Percentiles rank a stretch among this genome's conserved stretches.
phyloP scores from a whole-genome alignment of 35 echinoderm and acorn worm genomes.

The Ophioderma brevispina region DNA sequence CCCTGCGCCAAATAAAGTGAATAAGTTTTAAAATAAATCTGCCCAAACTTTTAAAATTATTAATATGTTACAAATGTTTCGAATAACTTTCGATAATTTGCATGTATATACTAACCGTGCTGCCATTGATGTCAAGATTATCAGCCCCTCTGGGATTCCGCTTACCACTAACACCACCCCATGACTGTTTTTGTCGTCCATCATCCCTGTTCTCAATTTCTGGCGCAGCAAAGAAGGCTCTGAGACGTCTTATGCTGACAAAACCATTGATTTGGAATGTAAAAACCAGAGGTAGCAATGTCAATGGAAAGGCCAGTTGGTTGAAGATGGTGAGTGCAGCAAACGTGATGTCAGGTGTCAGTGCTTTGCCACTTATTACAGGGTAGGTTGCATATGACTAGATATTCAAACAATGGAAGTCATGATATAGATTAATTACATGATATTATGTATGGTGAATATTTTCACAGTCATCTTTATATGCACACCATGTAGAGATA shows the following conservation, averaged over 20 bases:
- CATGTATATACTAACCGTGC: neutral
- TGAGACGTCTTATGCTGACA: slow-evolving; percentile 38
- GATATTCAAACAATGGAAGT: too few relatives aligned
- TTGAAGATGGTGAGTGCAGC: slow-evolving; percentile 50
- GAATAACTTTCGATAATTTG: too few relatives aligned
- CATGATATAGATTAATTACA: too few relatives aligned
- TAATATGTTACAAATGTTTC: too few relatives aligned
- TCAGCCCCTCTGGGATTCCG: neutral
- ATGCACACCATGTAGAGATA: too few relatives aligned
- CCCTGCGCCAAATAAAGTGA: too few relatives aligned
- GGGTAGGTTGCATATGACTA: too few relatives aligned
- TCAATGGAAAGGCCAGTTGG: slow-evolving; percentile 25
- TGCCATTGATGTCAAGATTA: slow-evolving; percentile 15
- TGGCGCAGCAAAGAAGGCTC: slow-evolving; percentile 29
- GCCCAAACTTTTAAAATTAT: too few relatives aligned
- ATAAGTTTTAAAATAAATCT: too few relatives aligned
- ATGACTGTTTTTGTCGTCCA: neutral
- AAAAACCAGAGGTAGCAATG: slow-evolving; percentile 40
- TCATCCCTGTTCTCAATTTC: slow-evolving; percentile 21
- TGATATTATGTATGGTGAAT: too few relatives aligned
- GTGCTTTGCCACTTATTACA: slow-evolving; percentile 24
- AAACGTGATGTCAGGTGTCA: slow-evolving; percentile 64
- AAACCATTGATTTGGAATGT: slow-evolving; percentile 31
- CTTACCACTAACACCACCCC: neutral
- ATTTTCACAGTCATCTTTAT: too few relatives aligned